Evolutionary conservation across 1,140 invertebrate species (phyloP).

Genomic region (Zaprionus ghesquierei): DNA sequence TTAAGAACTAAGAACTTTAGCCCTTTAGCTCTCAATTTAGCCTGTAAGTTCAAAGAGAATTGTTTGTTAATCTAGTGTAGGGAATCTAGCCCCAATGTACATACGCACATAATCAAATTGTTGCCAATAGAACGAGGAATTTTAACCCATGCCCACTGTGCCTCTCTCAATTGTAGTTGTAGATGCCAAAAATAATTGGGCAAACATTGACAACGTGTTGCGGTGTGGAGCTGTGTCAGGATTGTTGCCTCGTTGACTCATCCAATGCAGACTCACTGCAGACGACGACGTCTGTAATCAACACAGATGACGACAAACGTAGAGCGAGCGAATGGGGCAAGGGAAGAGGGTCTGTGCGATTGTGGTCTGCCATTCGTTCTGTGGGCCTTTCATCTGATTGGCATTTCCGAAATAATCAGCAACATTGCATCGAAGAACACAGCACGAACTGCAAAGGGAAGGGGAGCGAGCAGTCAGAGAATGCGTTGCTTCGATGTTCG

Average conservation of each 20-base stretch:
- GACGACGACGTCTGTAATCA: constrained; percentile 49
- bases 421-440: constrained; percentile 50
- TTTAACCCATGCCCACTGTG: constrained; percentile 20
- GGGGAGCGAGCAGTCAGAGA: too few species aligned
- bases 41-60: constrained; percentile 62
- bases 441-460: not conserved
- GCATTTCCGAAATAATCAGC: constrained; percentile 79
- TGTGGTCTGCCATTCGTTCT: constrained; percentile 27
- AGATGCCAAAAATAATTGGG: constrained; percentile 55
- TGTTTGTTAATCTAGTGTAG: constrained; percentile 47
- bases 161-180: not conserved
- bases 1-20: constrained; percentile 10
- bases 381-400: constrained; percentile 73
- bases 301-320: constrained; percentile 31
- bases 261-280: constrained; percentile 42
- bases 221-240: constrained; percentile 17
- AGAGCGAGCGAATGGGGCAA: not conserved
- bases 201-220: constrained; percentile 45
- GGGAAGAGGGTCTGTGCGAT: not conserved
- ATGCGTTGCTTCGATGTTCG: constrained; percentile 61
- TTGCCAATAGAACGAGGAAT: constrained; percentile 68
- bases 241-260: too few species aligned
- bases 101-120: constrained; percentile 62
- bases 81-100: constrained; percentile 22
- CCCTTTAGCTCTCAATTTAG: constrained; percentile 57